Conservation (phyloP, 2,797 vertebrate genomes). For the Rhyacichthys aspro region DNA sequence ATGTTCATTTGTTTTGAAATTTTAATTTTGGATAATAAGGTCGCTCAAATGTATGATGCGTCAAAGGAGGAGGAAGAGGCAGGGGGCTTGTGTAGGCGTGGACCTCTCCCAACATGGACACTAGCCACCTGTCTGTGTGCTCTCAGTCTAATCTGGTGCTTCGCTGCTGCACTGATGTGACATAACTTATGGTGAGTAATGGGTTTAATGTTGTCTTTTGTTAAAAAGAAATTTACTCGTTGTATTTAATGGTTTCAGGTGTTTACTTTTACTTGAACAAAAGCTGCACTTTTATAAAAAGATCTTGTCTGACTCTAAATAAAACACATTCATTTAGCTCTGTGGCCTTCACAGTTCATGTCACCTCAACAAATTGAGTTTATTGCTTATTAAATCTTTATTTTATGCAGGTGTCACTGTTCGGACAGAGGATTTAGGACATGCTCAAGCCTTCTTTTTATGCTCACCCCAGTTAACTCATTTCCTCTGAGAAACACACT, state of each 20-base stretch:
- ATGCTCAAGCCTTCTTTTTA: not conserved
- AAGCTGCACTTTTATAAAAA: constrained; percentile 28
- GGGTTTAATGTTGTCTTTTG: not conserved
- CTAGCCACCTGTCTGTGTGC: not conserved
- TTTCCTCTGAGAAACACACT: constrained; percentile 22
- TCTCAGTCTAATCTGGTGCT: not conserved
- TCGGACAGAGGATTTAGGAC: constrained; percentile 5
- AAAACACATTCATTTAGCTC: constrained; percentile 27
- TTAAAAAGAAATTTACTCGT: too few species aligned
- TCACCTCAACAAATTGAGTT: constrained; percentile 56
- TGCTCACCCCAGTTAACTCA: constrained; percentile 6
- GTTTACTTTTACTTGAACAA: constrained; percentile 57
- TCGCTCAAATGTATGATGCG: too few species aligned
- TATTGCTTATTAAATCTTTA: constrained; percentile 32
- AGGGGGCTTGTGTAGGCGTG: constrained; percentile 17
- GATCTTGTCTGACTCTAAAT: constrained; percentile 9
- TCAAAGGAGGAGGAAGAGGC: not conserved
- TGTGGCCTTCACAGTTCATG: not conserved
- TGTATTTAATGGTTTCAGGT: constrained; percentile 40
- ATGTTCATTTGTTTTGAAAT: too few species aligned
- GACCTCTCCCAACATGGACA: constrained; percentile 7
- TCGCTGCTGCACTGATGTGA: not conserved
- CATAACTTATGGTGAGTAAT: constrained; percentile 51
- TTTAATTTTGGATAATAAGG: too few species aligned
- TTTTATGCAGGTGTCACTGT: constrained; percentile 25